Evolutionary conservation across 2,888 invertebrate genomes (phyloP), one percentile per base, ranked within the genome.

Genomic region (Calameuta pallipes): DNA sequence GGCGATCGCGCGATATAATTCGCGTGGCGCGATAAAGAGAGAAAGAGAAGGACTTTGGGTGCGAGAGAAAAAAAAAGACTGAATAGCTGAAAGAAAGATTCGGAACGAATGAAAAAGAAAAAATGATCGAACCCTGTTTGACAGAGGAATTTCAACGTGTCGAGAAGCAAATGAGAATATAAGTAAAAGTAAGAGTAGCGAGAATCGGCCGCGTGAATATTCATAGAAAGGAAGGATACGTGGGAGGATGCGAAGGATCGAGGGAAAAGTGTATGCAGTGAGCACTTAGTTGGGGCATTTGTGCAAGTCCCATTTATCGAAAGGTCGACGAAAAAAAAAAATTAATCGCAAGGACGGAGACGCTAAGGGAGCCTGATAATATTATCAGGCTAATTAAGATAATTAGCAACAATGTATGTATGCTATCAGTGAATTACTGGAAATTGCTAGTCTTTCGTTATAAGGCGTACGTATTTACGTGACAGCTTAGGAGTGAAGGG

Each of bases 1-100:
- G 83, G 81, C 82, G 83, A 85, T 86, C 87, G 86, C 87, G 84
- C 85, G 86, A 87, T 82, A 77, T 78, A 78, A 79, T 76, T 56
- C 56, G 23, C 9, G 56, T 1, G 56, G 15, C 9, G 56, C 23
- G 23, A 56, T 23, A 23, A 41, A 15, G 41, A 41, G 9, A 41
- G 41, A 0, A 6, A 6, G 23, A 9, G 37, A 37, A 33, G 15
- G 6, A 6, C 6, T 15, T 41, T 15, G 4, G 4, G 6, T 41
- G 41, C 37, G 41, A 41, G 41, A 23, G 41, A 41, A 15, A 41
- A 4, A 41, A 15, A 41, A 4, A 41, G 41, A 37, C 37, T 13
- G 12, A 37, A 37, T 4, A 37, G 13, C 37, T 13, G 13, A 1
- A 37, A 13, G 4, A 4, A 41, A 15, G 4, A 41, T 41, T 41